Conservation (phyloP, 2,113 vertebrate species). For the Aythya baeri region DNA sequence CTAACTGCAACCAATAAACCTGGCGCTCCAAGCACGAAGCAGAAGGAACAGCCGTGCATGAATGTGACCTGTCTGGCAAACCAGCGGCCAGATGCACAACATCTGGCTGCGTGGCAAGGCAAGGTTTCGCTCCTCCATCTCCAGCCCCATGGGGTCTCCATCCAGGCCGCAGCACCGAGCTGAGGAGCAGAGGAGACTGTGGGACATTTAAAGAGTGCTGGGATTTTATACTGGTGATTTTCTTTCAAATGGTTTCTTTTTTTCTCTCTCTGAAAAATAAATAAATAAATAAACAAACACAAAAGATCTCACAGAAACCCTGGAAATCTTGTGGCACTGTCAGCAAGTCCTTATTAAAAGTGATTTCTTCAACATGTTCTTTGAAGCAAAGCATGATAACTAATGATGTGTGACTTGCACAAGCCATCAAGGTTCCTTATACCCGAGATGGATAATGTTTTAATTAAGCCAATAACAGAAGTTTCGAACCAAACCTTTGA, state of each 20-base stretch:
- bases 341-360: constrained; percentile 27
- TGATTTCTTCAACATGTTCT: constrained; percentile 3
- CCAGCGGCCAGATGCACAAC: constrained; percentile 15
- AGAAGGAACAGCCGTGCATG: neutral
- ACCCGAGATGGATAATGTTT: neutral
- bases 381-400: neutral
- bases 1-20: neutral
- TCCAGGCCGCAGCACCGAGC: neutral
- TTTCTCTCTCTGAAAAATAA: neutral
- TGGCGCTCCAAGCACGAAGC: neutral
- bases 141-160: neutral
- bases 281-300: neutral
- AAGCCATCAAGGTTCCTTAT: neutral
- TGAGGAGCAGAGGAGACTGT: neutral
- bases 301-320: constrained; percentile 12
- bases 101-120: neutral
- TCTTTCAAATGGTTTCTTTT: neutral
- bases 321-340: neutral
- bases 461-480: neutral
- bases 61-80: constrained; percentile 25
- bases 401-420: neutral
- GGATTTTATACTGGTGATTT: neutral
- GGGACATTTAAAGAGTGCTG: neutral
- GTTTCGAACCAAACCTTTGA: neutral
- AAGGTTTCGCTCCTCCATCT: neutral